These are phyloP conservation scores for Neolamprologus toae DNA, from an alignment of 2,113 vertebrate genomes.

Conservation along the genomic window DNA sequence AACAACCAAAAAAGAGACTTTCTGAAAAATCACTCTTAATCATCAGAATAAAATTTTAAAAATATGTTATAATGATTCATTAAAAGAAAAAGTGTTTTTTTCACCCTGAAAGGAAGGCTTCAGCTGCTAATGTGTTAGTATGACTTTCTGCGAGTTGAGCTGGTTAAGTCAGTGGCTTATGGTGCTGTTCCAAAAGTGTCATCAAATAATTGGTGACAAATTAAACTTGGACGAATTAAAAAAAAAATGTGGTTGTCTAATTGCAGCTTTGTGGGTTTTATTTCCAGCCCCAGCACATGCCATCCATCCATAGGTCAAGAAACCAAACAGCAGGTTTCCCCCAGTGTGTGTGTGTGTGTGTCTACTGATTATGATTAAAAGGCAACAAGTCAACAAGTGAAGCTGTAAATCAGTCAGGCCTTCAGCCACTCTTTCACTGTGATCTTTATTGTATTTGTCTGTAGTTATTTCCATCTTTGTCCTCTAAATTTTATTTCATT, in stretches of 20 bases:
- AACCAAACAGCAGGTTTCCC: neutral
- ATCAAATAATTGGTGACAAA: neutral
- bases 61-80: rapidly evolving
- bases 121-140: rapidly evolving
- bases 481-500: rapidly evolving
- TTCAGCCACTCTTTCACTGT: neutral
- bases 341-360: rapidly evolving
- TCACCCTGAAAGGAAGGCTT: rapidly evolving
- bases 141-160: neutral
- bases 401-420: neutral
- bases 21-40: neutral
- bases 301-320: neutral
- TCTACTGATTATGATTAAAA: neutral
- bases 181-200: neutral
- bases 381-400: neutral
- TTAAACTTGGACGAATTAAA: rapidly evolving
- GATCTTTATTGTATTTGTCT: neutral
- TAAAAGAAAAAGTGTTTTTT: neutral
- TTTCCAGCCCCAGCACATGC: neutral
- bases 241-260: neutral
- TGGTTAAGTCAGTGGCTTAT: neutral
- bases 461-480: neutral
- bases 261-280: neutral
- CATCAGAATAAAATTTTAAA: rapidly evolving
- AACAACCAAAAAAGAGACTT: neutral